Conservation (phyloP, 1,140 invertebrate genomes). For the Papilio dardanus region DNA sequence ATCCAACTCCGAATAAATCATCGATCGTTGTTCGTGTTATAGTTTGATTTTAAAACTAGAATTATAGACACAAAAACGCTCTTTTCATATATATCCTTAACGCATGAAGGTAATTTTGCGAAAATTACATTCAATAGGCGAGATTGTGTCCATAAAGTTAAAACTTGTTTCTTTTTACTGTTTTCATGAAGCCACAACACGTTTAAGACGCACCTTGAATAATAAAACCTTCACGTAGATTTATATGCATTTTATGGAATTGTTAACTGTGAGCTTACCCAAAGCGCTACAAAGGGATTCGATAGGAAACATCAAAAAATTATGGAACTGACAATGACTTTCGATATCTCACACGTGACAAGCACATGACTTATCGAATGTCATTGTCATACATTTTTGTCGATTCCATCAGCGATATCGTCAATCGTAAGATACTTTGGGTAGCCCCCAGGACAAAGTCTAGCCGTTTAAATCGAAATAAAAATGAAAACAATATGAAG, state of each 20-base stretch:
- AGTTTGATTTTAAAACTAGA: not conserved
- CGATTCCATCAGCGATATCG: no score
- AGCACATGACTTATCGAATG: no score
- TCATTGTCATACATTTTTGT: no score
- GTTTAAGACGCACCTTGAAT: conserved; percentile 50
- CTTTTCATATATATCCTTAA: not conserved
- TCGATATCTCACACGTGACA: no score
- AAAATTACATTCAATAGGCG: conserved; percentile 15
- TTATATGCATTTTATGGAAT: conserved; percentile 34
- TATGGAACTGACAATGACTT: no score
- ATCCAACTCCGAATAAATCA: no score
- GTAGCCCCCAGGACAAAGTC: conserved; percentile 32
- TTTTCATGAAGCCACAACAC: conserved; percentile 43
- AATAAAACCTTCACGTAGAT: conserved; percentile 45
- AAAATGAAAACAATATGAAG: conserved; percentile 34
- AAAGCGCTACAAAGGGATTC: no score
- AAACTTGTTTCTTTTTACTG: conserved; percentile 22
- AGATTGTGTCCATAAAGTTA: conserved; percentile 36
- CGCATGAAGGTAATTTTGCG: conserved; percentile 24
- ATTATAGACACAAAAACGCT: not conserved
- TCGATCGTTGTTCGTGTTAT: no score
- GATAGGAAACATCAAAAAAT: no score
- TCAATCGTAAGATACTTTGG: no score
- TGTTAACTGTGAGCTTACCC: no score
- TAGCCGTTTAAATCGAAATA: conserved; percentile 24